Evolutionary conservation across 2,888 invertebrate species (phyloP), one percentile per base, ranked within the genome.

Genomic region (Cephus rjabovi): DNA sequence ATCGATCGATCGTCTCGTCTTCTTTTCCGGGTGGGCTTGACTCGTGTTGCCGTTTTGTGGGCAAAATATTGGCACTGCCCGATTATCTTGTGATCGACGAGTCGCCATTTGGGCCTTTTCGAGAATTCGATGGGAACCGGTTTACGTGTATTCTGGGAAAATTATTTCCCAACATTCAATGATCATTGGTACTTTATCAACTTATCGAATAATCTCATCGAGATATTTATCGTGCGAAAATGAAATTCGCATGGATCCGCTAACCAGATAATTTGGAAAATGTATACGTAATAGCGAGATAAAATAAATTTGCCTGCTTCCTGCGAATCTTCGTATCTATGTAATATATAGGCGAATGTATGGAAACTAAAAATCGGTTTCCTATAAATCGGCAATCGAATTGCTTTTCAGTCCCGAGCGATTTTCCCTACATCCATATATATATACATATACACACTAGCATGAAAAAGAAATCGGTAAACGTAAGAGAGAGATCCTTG

Each of bases 41-140:
- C 34, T 34, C 23, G 31, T 71, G 31, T 33, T 71, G 33, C 71
- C 31, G 71, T 34, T 34, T 34, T n/a, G 73, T 79, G 83, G 84
- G 80, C 85, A 81, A 84, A 84, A 84, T 83, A 83, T 82, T 81
- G 69, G 34, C 34, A 30, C 35, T 34, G 35, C 12, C 37, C 37
- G 74, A 76, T 81, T 77, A 76, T 30, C 75, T 56, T 70, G 70
- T 85, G 85, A 84, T 83, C 75, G 82, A 84, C 83, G 83, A 81
- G 69, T 69, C 71, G 31, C 33, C 71, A 23, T 56, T 56, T 56
- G 15, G 23, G 23, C 23, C 56, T 56, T 56, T 56, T 56, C 56
- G 23, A 56, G 56, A 23, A 56, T 56, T 56, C 56, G 23, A 56
- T 56, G 56, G 56, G 56, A 56, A 56, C 56, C 56, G 56, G 2